phyloP scores from a whole-genome alignment of 1,140 invertebrate genomes.

The Phenacoccus solenopsis region DNA sequence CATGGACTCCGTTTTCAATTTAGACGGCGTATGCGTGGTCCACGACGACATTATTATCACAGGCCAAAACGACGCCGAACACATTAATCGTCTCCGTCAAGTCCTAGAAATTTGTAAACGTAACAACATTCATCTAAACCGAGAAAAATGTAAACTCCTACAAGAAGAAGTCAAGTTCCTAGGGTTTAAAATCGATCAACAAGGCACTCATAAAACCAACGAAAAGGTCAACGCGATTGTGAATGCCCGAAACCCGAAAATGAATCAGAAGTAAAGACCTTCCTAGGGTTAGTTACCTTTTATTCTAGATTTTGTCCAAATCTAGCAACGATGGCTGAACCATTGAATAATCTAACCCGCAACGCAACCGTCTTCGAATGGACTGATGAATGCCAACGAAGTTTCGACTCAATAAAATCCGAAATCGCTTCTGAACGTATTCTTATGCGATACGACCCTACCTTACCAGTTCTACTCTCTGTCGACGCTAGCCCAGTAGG shows the following conservation, averaged over 20 bases:
- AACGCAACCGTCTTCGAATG: constrained; percentile 20
- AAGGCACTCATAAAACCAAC: constrained; percentile 31
- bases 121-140: constrained; percentile 25
- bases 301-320: constrained; percentile 36
- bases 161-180: constrained; percentile 31
- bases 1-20: constrained; percentile 34
- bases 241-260: constrained; percentile 30
- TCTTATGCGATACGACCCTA: constrained; percentile 32
- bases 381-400: constrained; percentile 15
- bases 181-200: constrained; percentile 31
- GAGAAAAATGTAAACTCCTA: constrained; percentile 34
- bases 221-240: constrained; percentile 33
- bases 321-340: constrained; percentile 30
- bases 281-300: constrained; percentile 37
- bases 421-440: constrained; percentile 26
- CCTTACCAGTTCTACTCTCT: constrained; percentile 32
- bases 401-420: constrained; percentile 30
- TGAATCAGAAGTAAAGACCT: constrained; percentile 32
- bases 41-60: constrained; percentile 30
- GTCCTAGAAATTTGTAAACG: not conserved
- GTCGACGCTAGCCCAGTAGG: constrained; percentile 39
- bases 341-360: constrained; percentile 30
- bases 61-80: constrained; percentile 23
- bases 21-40: constrained; percentile 25
- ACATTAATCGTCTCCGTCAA: not conserved